These are phyloP conservation scores for Myoxocephalus aenaeus DNA, from an alignment of 2,797 vertebrate genomes.

Conservation along the genomic window DNA sequence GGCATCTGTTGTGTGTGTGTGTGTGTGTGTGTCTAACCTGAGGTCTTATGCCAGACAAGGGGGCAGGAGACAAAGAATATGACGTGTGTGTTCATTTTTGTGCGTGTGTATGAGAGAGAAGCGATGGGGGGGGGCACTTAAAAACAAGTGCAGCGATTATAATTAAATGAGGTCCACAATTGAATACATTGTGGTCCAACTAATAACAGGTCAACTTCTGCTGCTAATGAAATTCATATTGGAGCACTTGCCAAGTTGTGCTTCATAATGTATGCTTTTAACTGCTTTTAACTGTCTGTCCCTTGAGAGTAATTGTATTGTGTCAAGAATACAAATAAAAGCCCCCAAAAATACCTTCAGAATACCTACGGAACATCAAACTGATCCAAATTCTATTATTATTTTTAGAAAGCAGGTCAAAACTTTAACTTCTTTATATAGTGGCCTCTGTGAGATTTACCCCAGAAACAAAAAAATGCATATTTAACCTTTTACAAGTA, in stretches of 20 bases:
- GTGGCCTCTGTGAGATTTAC: not conserved
- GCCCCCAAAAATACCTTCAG: not conserved
- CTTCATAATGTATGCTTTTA: not conserved
- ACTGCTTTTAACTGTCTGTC: constrained; percentile 1
- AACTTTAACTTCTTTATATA: not conserved
- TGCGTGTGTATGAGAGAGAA: not conserved
- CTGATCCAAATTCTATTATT: not conserved
- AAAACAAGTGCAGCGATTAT: constrained; percentile 71
- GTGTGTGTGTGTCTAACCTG: constrained; percentile 70
- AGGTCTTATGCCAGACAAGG: constrained; percentile 70
- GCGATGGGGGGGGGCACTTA: constrained; percentile 12
- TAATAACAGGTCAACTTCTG: constrained; percentile 67
- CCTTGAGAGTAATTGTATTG: not conserved
- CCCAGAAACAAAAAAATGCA: not conserved
- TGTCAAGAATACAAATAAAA: not conserved
- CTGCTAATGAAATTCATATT: constrained; percentile 42
- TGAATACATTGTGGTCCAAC: constrained; percentile 48
- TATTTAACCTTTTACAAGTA: not conserved
- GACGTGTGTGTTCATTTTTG: constrained; percentile 44
- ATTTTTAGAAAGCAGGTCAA: not conserved
- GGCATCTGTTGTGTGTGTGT: constrained; percentile 75
- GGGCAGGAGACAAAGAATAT: constrained; percentile 63
- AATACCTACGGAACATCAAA: not conserved
- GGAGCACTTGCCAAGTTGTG: constrained; percentile 14
- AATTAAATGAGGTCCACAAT: constrained; percentile 65